Conservation (phyloP, 2,888 invertebrate genomes). For the Mamestra brassicae region DNA sequence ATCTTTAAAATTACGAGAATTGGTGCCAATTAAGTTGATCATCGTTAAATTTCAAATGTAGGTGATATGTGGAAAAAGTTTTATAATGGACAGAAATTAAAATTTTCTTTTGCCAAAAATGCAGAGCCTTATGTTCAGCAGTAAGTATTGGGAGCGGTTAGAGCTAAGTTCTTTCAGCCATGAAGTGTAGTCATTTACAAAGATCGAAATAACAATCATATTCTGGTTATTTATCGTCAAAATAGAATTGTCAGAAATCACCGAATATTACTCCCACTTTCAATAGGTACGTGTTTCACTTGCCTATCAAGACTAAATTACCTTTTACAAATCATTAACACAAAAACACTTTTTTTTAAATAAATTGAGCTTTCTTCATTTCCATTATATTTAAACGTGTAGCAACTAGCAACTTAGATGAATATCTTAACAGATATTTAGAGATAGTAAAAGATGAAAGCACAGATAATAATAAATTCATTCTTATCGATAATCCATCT, state of each 20-base stretch:
- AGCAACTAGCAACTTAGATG: not conserved
- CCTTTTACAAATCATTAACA: constrained; percentile 10
- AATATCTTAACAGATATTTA: constrained; percentile 13
- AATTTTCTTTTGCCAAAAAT: no score
- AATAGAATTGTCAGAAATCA: no score
- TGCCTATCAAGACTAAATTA: constrained; percentile 17
- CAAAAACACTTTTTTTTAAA: constrained; percentile 1
- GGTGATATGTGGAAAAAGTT: no score
- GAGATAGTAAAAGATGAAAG: constrained; percentile 26
- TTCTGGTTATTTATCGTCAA: not conserved
- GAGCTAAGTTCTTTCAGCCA: no score
- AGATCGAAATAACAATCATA: not conserved
- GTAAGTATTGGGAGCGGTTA: no score
- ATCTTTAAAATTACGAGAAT: no score
- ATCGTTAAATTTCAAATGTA: no score
- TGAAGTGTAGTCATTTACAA: not conserved
- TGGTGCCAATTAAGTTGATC: no score
- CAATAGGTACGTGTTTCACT: not conserved
- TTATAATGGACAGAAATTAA: no score
- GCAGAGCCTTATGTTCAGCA: no score
- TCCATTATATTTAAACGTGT: constrained; percentile 1
- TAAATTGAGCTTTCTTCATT: constrained; percentile 22
- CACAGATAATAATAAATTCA: constrained; percentile 31
- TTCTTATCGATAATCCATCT: constrained; percentile 20
- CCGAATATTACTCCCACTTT: constrained; percentile 18